Conservation (phyloP, 2,113 vertebrate species). For the Salvelinus sp. region DNA sequence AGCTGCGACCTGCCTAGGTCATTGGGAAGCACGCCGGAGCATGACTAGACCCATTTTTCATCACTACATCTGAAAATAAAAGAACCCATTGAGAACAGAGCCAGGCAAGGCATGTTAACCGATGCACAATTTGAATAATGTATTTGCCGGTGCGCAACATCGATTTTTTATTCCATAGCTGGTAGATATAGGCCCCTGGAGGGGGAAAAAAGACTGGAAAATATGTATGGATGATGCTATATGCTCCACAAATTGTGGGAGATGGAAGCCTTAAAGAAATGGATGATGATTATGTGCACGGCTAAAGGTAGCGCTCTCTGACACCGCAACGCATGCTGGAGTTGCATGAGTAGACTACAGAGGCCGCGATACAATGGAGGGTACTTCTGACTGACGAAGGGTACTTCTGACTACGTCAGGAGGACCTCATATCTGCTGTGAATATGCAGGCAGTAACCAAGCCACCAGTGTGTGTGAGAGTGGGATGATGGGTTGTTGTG, state of each 20-base stretch:
- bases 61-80: neutral
- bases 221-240: neutral
- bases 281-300: neutral
- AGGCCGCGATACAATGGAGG: too few species aligned
- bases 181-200: neutral
- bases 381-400: too few species aligned
- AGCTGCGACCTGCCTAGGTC: constrained; percentile 25
- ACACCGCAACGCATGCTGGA: too few species aligned
- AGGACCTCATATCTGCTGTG: too few species aligned
- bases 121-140: constrained; percentile 38
- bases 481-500: too few species aligned
- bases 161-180: neutral
- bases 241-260: too few species aligned
- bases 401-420: too few species aligned
- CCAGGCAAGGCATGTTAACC: constrained; percentile 15
- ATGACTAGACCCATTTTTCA: constrained; percentile 13
- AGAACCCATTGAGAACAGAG: constrained; percentile 1
- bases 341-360: too few species aligned
- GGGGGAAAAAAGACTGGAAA: neutral
- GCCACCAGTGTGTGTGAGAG: too few species aligned
- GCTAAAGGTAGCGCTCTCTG: too few species aligned
- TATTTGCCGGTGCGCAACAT: constrained; percentile 10
- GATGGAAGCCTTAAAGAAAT: neutral
- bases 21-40: constrained; percentile 16
- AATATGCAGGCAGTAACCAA: too few species aligned